Conservation (phyloP, 2,113 vertebrate species). For the Festucalex cinctus region DNA sequence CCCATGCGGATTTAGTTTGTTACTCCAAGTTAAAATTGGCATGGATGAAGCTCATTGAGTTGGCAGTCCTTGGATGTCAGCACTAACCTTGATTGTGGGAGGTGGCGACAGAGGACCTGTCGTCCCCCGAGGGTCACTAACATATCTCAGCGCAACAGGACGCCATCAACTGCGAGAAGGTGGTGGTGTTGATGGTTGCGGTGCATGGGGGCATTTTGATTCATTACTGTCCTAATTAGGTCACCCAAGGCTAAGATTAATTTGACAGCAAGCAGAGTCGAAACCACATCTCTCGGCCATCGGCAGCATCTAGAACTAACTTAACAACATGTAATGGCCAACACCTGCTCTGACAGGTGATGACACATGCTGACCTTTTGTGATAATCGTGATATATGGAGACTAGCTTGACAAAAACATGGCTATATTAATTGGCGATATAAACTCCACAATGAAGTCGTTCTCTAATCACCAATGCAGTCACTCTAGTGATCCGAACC, state of each 20-base stretch:
- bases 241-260: slow-evolving; percentile 61
- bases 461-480: slow-evolving; percentile 40
- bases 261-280: slow-evolving; percentile 55
- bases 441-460: slow-evolving; percentile 49
- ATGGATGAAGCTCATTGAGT: slow-evolving; percentile 1
- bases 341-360: slow-evolving; percentile 16
- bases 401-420: too few species aligned
- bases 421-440: slow-evolving; percentile 53
- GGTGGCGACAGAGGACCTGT: slow-evolving; percentile 44
- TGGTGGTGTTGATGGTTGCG: not conserved
- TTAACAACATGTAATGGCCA: not conserved
- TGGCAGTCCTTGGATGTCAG: slow-evolving; percentile 21
- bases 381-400: slow-evolving; percentile 36
- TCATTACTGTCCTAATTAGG: slow-evolving; percentile 66
- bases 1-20: not conserved
- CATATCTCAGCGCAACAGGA: slow-evolving; percentile 56
- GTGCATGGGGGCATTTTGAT: slow-evolving; percentile 44
- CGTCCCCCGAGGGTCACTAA: slow-evolving; percentile 51
- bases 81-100: slow-evolving; percentile 53
- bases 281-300: slow-evolving; percentile 36
- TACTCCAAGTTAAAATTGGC: not conserved
- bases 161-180: slow-evolving; percentile 15
- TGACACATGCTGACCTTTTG: slow-evolving; percentile 14
- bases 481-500: slow-evolving; percentile 28
- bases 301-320: not conserved